Conservation (phyloP, 2,113 vertebrate genomes). For the Melanerpes aurifrons region DNA sequence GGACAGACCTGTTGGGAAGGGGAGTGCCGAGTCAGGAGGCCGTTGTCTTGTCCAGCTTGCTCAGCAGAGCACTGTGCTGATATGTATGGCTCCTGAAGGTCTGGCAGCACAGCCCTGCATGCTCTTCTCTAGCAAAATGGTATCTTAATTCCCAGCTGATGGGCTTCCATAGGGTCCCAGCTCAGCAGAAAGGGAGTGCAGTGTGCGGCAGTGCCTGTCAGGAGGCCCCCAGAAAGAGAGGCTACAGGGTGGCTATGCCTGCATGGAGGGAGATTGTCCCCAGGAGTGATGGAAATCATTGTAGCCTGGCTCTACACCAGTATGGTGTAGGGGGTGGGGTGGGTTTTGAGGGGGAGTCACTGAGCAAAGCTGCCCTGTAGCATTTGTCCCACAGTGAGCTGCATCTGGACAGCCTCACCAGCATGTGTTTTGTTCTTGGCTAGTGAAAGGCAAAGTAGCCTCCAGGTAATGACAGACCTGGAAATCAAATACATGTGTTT, state of each 20-base stretch:
- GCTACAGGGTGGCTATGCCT: neutral
- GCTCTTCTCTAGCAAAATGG: neutral
- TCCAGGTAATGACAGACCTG: neutral
- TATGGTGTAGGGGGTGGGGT: neutral
- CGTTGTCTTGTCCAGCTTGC: neutral
- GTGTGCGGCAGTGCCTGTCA: neutral
- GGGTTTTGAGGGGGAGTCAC: neutral
- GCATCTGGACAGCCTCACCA: neutral
- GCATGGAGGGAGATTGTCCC: neutral
- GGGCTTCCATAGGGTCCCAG: neutral
- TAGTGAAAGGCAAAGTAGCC: neutral
- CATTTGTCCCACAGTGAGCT: neutral
- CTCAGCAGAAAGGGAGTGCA: neutral
- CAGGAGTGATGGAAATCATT: neutral
- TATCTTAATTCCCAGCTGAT: neutral
- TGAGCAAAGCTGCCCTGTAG: neutral
- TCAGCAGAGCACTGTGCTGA: neutral
- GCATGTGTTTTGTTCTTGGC: neutral
- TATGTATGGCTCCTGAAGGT: neutral
- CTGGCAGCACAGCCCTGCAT: neutral
- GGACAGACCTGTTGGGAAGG: rapidly evolving
- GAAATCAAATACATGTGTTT: neutral
- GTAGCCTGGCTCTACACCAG: neutral
- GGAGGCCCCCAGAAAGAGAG: neutral
- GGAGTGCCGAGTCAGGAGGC: neutral